phyloP scores from a whole-genome alignment of 2,888 invertebrate genomes.

The Cosmorhoe ocellata region DNA sequence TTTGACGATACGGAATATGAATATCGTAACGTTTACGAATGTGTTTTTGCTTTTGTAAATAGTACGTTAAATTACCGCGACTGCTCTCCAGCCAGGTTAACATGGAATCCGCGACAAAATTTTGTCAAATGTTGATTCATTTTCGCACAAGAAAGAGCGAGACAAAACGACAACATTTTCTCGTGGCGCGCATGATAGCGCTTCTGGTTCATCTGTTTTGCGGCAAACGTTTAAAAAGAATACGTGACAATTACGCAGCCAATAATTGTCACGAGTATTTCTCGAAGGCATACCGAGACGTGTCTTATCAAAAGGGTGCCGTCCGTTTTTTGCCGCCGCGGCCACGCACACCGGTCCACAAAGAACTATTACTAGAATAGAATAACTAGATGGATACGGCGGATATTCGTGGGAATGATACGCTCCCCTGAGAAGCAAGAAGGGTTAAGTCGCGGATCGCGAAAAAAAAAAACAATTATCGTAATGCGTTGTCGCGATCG shows the following conservation, averaged over 20 bases:
- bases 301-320: conserved; percentile 58
- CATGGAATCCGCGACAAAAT: too few relatives aligned
- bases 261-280: conserved; percentile 43
- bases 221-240: background rate
- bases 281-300: conserved; percentile 51
- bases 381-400: conserved; percentile 38
- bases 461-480: conserved; percentile 42
- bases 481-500: conserved; percentile 34
- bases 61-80: too few relatives aligned
- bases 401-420: conserved; percentile 57
- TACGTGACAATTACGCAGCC: conserved; percentile 35
- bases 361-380: conserved; percentile 39
- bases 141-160: too few relatives aligned
- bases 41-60: too few relatives aligned
- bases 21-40: too few relatives aligned
- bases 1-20: too few relatives aligned
- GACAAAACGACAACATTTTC: too few relatives aligned
- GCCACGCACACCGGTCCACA: conserved; percentile 38
- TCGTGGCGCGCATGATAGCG: too few relatives aligned
- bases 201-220: too few relatives aligned
- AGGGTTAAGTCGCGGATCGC: conserved; percentile 47
- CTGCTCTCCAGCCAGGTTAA: too few relatives aligned
- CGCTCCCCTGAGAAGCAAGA: conserved; percentile 38
- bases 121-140: too few relatives aligned
- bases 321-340: conserved; percentile 48